Percentiles rank a stretch among this genome's conserved stretches.
Conservation (phyloP, 2,113 vertebrate species). For the Neodon shergylaensis region DNA sequence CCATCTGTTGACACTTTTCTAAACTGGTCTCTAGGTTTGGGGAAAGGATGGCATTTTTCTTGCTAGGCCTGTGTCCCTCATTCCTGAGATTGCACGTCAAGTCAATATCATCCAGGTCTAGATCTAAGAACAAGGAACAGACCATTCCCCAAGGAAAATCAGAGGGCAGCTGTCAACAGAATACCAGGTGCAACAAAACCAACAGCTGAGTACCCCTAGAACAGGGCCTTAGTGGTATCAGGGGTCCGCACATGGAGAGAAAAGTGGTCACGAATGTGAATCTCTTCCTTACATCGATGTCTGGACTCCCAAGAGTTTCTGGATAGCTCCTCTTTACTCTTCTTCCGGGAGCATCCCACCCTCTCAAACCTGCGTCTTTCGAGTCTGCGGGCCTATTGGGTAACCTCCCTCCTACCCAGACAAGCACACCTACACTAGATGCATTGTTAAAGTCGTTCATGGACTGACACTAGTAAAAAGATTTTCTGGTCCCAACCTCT, state of each 20-base stretch:
- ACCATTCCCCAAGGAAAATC: conserved; percentile 1
- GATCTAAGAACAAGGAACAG: neutral
- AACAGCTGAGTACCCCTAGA: neutral
- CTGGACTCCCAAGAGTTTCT: neutral
- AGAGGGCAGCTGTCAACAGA: neutral
- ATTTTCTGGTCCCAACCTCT: neutral
- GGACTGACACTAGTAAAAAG: conserved; percentile 7
- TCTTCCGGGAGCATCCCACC: neutral
- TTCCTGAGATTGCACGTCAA: neutral
- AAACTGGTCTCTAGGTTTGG: neutral
- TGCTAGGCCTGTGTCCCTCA: neutral
- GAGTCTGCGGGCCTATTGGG: neutral
- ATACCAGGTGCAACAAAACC: neutral
- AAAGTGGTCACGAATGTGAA: neutral
- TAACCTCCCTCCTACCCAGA: neutral
- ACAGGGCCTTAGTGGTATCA: neutral
- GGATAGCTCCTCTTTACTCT: neutral
- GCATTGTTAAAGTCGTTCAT: neutral
- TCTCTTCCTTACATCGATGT: neutral
- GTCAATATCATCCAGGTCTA: conserved; percentile 8
- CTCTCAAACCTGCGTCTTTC: neutral
- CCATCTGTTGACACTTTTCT: neutral
- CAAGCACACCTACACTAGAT: neutral
- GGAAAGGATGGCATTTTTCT: neutral
- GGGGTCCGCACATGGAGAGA: neutral